These are phyloP conservation scores for Hylaeus anthracinus DNA, from an alignment of 1,140 invertebrate species.

Conservation along the genomic window DNA sequence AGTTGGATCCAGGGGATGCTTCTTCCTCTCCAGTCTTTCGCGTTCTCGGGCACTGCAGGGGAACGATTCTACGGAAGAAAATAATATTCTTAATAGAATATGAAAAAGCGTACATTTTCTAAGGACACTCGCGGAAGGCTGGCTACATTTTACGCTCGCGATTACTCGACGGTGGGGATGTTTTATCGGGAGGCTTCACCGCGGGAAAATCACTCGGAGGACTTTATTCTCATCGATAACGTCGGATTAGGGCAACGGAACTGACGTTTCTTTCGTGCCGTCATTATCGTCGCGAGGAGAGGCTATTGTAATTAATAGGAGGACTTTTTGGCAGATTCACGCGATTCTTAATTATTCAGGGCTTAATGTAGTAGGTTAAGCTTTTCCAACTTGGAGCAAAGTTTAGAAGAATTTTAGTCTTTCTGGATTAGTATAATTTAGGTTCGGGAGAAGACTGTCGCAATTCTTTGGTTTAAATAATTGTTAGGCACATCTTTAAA, in stretches of 20 bases:
- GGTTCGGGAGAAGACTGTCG: no score
- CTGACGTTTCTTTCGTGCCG: constrained; percentile 14
- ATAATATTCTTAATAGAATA: constrained; percentile 57
- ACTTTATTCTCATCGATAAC: constrained; percentile 32
- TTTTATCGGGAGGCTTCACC: no score
- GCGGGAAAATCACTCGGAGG: background rate
- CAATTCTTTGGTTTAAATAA: no score
- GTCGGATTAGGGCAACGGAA: constrained; percentile 18
- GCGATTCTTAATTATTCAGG: no score
- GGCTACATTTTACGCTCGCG: constrained; percentile 24
- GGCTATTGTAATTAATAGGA: no score
- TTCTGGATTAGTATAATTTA: no score
- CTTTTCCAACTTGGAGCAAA: no score
- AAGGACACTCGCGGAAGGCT: constrained; percentile 10
- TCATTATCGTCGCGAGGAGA: background rate
- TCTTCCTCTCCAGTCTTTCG: constrained; percentile 49
- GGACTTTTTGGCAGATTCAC: no score
- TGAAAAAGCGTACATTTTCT: constrained; percentile 27
- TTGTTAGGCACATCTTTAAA: no score
- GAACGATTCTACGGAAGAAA: constrained; percentile 50
- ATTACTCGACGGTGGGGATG: background rate
- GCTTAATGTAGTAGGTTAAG: no score
- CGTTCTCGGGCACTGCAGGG: constrained; percentile 39
- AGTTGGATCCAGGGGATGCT: constrained; percentile 37
- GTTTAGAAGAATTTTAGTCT: no score